phyloP scores from a whole-genome alignment of 2,113 vertebrate species.

The Myotis davidii region DNA sequence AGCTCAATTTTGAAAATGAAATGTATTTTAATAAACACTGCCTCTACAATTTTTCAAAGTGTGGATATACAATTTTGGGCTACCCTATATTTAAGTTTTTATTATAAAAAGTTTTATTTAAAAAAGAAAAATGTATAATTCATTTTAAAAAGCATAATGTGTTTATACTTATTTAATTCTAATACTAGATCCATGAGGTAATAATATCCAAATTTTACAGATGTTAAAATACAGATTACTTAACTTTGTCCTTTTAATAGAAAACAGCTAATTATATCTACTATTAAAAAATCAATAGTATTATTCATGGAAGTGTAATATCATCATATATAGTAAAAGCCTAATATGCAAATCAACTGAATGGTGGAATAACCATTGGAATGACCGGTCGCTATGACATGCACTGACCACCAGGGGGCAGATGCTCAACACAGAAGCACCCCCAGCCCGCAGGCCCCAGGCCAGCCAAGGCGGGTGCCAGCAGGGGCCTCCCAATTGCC shows the following conservation, averaged over 20 bases:
- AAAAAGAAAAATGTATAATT: neutral
- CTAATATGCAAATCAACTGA: too few relatives aligned
- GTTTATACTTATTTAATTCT: neutral
- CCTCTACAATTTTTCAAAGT: too few relatives aligned
- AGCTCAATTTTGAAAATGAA: too few relatives aligned
- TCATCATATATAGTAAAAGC: neutral
- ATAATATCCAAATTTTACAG: conserved; percentile 3
- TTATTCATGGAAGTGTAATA: neutral
- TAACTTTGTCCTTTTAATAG: neutral
- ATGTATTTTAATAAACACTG: too few relatives aligned
- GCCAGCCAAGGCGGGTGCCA: too few relatives aligned
- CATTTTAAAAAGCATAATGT: neutral
- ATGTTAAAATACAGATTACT: neutral
- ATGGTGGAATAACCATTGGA: too few relatives aligned
- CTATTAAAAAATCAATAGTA: neutral
- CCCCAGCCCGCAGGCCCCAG: too few relatives aligned
- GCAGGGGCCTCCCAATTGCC: too few relatives aligned
- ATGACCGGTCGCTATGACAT: too few relatives aligned
- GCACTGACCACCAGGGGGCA: too few relatives aligned
- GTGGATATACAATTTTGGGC: too few relatives aligned
- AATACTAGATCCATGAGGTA: neutral
- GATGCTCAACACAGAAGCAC: too few relatives aligned
- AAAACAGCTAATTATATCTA: neutral
- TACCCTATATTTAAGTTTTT: neutral
- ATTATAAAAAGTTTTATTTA: neutral